Evolutionary conservation across 2,888 invertebrate species (phyloP).

Genomic region (Bembecia ichneumoniformis): DNA sequence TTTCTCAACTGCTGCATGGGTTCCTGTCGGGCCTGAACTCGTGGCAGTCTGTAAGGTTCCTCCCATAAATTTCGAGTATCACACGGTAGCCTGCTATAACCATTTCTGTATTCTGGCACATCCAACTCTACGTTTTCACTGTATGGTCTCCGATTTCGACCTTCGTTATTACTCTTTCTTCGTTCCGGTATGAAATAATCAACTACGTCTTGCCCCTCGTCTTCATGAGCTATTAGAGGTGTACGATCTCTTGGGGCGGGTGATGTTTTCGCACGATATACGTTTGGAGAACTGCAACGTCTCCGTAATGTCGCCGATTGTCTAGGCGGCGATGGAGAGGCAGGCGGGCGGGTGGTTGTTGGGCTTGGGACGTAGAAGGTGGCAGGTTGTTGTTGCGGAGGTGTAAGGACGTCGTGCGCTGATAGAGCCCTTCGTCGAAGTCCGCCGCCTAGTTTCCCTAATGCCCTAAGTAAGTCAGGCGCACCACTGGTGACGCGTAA

Average conservation of each 20-base stretch:
- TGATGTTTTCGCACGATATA: conserved; percentile 46
- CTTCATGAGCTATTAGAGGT: conserved; percentile 46
- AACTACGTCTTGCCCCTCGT: conserved; percentile 55
- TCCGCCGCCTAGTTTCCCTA: conserved; percentile 80
- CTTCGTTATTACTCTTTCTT: conserved; percentile 41
- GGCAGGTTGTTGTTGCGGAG: conserved; percentile 69
- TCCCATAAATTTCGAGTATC: conserved; percentile 52
- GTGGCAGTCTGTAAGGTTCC: conserved; percentile 56
- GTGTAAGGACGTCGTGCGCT: conserved; percentile 77
- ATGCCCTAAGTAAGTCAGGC: conserved; percentile 76
- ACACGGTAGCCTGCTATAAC: conserved; percentile 46
- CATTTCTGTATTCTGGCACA: conserved; percentile 46
- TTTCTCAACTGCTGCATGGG: conserved; percentile 52
- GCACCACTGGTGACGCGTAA: conserved; percentile 71
- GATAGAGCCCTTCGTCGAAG: conserved; percentile 77
- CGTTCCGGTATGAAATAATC: conserved; percentile 51
- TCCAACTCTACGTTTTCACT: conserved; percentile 64
- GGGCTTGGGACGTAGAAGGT: conserved; percentile 82
- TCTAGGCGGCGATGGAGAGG: conserved; percentile 51
- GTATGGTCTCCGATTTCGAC: conserved; percentile 49
- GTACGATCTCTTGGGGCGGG: conserved; percentile 38
- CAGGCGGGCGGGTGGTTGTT: conserved; percentile 56
- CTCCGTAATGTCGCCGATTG: conserved; percentile 48
- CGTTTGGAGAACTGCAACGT: conserved; percentile 62
- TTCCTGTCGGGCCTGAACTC: conserved; percentile 53